Evolutionary conservation across 2,888 invertebrate species (phyloP).

Genomic region (Lasioglossum leucozonium): DNA sequence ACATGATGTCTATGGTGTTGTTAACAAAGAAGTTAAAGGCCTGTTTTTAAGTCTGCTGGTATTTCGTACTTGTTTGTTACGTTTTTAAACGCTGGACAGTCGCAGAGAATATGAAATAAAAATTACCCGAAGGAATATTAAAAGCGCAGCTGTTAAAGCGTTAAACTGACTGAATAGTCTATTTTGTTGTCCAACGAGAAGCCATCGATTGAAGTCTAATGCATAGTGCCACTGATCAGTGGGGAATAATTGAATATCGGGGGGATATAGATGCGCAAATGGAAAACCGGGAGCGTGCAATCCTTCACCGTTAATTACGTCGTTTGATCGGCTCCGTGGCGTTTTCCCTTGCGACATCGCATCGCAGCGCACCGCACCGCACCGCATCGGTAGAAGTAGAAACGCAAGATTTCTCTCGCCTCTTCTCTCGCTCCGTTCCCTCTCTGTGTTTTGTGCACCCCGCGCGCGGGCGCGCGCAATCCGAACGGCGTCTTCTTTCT

Average conservation of each 20-base stretch:
- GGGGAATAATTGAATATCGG: neutral
- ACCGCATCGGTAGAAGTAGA: slow-evolving; percentile 10
- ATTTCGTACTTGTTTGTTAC: too few species aligned
- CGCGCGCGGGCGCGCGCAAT: slow-evolving; percentile 19
- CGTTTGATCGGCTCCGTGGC: slow-evolving; percentile 26
- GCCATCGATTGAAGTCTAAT: neutral
- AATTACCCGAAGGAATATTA: too few species aligned
- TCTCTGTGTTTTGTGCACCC: neutral
- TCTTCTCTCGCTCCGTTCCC: neutral
- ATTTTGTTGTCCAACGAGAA: too few species aligned
- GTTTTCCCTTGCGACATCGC: slow-evolving; percentile 55
- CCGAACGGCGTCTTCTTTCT: slow-evolving; percentile 65
- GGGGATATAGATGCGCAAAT: neutral
- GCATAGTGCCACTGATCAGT: neutral
- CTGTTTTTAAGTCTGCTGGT: too few species aligned
- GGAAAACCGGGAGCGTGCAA: slow-evolving; percentile 6
- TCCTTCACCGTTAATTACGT: slow-evolving; percentile 41
- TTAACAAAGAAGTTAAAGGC: too few species aligned
- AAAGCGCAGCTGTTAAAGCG: too few species aligned
- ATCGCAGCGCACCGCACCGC: too few species aligned
- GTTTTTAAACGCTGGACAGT: too few species aligned
- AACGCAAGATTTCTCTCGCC: slow-evolving; percentile 51
- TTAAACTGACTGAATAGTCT: too few species aligned
- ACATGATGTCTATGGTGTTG: too few species aligned
- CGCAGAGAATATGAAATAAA: too few species aligned